These are phyloP conservation scores for Mus pahari DNA, from an alignment of 2,113 vertebrate genomes.

Conservation along the genomic window DNA sequence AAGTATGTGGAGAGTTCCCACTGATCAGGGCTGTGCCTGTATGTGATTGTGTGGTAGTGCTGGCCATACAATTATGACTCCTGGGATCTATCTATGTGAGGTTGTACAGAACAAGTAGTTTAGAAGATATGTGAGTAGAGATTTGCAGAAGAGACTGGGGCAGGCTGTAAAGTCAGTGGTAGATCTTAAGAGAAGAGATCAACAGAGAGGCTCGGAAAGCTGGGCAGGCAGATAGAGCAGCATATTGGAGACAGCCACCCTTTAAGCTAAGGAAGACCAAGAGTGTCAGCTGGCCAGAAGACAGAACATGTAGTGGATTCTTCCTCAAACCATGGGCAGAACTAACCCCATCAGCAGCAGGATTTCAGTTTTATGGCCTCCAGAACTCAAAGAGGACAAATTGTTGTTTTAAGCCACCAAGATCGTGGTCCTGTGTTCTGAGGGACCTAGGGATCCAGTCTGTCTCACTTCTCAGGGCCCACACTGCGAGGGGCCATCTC, in stretches of 20 bases:
- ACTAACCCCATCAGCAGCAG: accelerated
- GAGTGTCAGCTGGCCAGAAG: background rate
- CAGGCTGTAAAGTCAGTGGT: background rate
- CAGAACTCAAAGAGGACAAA: background rate
- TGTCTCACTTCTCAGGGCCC: background rate
- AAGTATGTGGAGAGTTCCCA: background rate
- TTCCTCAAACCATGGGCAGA: background rate
- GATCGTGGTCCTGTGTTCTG: background rate
- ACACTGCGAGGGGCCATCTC: background rate
- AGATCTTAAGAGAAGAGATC: background rate
- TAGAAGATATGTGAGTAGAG: background rate
- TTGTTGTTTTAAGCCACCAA: background rate
- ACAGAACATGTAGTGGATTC: background rate
- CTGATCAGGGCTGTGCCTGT: too few relatives aligned
- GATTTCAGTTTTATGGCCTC: background rate
- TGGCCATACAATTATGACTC: background rate
- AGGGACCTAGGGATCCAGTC: background rate
- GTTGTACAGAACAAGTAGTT: background rate
- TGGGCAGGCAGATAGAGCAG: background rate
- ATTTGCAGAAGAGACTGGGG: background rate
- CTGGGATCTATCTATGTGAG: background rate
- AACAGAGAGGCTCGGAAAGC: background rate
- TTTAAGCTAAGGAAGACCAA: background rate
- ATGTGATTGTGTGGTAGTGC: background rate
- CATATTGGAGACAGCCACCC: background rate